A percentile compares a stretch with the other conserved stretches of the same genome.
Evolutionary conservation across 2,797 vertebrate genomes (phyloP).

Genomic region (Mus minutoides): DNA sequence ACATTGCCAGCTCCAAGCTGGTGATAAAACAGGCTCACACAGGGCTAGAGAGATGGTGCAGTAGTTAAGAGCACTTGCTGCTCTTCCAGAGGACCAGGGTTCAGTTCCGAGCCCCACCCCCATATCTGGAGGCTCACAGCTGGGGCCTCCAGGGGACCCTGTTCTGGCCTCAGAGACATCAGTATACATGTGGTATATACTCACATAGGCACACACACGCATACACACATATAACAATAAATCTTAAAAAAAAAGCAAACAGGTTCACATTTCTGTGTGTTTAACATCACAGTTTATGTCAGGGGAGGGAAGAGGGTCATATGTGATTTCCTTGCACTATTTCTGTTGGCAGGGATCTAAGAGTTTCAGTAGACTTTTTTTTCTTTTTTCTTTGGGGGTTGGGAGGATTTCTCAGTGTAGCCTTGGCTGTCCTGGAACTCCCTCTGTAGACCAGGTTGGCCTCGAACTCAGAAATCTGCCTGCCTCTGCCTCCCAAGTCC

Average conservation of each 20-base stretch:
- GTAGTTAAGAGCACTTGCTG: background rate
- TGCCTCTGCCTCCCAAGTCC: no score
- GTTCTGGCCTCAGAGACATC: background rate
- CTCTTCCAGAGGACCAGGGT: background rate
- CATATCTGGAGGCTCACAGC: background rate
- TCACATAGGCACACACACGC: background rate
- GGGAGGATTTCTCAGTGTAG: no score
- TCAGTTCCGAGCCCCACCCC: background rate
- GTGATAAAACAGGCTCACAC: background rate
- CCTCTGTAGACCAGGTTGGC: no score
- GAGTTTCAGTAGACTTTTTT: background rate
- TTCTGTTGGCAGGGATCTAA: background rate
- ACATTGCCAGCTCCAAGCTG: background rate
- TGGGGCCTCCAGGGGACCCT: background rate
- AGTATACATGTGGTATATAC: background rate
- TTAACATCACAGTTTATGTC: background rate
- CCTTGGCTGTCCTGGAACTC: no score
- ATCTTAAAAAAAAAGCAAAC: background rate
- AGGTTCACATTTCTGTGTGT: background rate
- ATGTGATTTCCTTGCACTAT: background rate
- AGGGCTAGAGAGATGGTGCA: background rate
- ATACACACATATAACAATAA: background rate
- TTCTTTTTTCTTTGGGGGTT: no score
- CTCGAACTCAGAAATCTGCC: no score
- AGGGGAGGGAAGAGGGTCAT: background rate